Base-by-base conservation (phyloP, 92 coral and sea anemone species). In the Pocillopora meandrina region DNA sequence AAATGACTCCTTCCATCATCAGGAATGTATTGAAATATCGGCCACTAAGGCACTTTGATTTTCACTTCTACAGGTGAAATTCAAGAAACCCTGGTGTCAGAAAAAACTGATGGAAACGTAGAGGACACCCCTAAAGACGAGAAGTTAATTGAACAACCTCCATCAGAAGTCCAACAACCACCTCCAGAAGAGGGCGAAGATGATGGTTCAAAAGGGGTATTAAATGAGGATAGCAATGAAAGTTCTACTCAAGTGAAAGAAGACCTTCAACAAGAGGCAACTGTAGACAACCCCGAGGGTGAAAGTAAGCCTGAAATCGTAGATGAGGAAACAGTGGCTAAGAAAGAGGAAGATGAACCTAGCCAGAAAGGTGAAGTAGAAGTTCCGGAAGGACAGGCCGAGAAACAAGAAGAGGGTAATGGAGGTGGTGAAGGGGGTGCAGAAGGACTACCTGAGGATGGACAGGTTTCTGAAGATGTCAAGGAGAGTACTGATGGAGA, bases 381-480 rank as follows among this genome's bases (percentile, higher is more conserved):
- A 23, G 74, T 79, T 61, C 82, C 71, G 82, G 78, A 74, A 31
- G 84, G 21, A 65, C 81, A 80, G 56, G 87, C 58, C 19, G 81
- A 71, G 20, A 84, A 78, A 68, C 60, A 85, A 34, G 90, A 85
- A 35, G 78, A 74, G 70, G 84, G 66, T 63, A 55, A 85, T 61
- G 81, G 68, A 72, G 61, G 21, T 88, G 92, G 55, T 31, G 90
- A 85, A 35, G 78, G 67, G 76, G 84, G 66, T 63, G 35, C 82
- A 55, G 95, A 82, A 26, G 72, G 72, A 70, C 84, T 88, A 21
- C 85, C 92, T 3, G 82, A 58, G 34, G 91, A 86, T 47, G 88
- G 80, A n/a, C 68, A 76, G 71, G 65, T 47, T 71, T 49, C 42
- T 17, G 77, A 58, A 10, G 68, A 47, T 47, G 85, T 12, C n/a